A percentile compares a stretch with the other conserved stretches of the same genome.
Evolutionary conservation across 2,113 vertebrate genomes (phyloP).

Genomic region (Tinamus guttatus): DNA sequence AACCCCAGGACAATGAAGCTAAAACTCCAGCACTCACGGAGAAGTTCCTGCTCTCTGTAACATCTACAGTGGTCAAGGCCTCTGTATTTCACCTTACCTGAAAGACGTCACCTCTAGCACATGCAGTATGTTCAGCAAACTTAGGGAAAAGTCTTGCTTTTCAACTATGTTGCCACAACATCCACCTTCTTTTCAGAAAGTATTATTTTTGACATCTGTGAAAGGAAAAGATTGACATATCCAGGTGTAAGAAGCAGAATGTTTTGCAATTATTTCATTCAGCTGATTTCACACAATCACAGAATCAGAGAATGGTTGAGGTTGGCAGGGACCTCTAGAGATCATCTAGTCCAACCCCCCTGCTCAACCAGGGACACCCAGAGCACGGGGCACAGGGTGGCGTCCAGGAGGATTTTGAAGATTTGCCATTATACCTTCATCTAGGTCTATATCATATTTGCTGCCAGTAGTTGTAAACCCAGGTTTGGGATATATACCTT

Average conservation of each 20-base stretch:
- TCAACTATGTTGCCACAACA: not conserved
- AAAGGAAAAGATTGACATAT: not conserved
- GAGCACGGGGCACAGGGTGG: no score
- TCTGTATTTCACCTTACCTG: not conserved
- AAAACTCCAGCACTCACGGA: not conserved
- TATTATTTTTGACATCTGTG: not conserved
- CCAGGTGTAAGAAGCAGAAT: not conserved
- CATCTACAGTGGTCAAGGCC: not conserved
- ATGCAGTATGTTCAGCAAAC: not conserved
- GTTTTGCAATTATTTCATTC: not conserved
- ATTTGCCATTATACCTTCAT: not conserved
- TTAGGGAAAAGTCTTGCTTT: not conserved
- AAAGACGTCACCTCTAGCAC: not conserved
- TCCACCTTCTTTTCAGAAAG: not conserved
- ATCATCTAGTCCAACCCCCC: no score
- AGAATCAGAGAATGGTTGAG: no score
- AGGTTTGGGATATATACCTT: not conserved
- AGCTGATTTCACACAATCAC: not conserved
- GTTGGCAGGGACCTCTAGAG: no score
- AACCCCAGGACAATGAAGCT: conserved; percentile 11
- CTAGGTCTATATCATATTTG: not conserved
- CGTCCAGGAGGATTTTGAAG: no score
- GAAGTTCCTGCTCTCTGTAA: not conserved
- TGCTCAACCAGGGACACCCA: no score
- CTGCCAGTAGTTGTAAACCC: not conserved